A percentile compares a stretch with the other conserved stretches of the same genome.
These are phyloP conservation scores for Brachyptera putata DNA, from an alignment of 2,888 invertebrate genomes.

Conservation along the genomic window DNA sequence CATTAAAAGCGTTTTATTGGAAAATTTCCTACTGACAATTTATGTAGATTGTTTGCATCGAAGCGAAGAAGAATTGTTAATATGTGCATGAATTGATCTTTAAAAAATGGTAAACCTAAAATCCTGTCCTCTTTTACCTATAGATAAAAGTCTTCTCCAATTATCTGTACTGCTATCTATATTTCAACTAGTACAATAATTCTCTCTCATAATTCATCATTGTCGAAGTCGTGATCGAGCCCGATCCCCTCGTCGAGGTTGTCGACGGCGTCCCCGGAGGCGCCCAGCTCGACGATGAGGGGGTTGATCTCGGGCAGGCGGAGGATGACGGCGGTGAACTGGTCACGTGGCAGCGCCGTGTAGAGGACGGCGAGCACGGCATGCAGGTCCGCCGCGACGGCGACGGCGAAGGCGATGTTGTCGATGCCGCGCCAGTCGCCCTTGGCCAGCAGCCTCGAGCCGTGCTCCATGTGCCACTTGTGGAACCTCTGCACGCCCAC, in stretches of 20 bases:
- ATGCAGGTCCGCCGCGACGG: neutral
- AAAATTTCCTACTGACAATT: no score
- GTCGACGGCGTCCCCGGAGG: neutral
- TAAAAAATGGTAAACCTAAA: no score
- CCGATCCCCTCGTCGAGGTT: neutral
- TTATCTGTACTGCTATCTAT: no score
- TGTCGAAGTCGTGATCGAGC: neutral
- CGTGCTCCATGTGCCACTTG: neutral
- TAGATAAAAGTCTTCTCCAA: no score
- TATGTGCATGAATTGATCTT: no score
- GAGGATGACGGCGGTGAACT: neutral
- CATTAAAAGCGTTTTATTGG: no score
- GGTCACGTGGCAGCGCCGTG: neutral
- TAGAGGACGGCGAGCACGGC: neutral
- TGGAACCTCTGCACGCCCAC: neutral
- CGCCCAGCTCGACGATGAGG: neutral
- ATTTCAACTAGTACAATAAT: no score
- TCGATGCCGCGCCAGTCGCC: neutral
- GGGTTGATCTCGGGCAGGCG: neutral
- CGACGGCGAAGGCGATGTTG: neutral
- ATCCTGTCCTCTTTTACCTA: no score
- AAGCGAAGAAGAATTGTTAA: no score
- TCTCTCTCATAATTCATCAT: neutral
- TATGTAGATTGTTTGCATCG: no score
- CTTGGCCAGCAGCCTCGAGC: neutral